Evolutionary conservation across 2,888 invertebrate genomes (phyloP).

Genomic region (Micoletzkya japonica): DNA sequence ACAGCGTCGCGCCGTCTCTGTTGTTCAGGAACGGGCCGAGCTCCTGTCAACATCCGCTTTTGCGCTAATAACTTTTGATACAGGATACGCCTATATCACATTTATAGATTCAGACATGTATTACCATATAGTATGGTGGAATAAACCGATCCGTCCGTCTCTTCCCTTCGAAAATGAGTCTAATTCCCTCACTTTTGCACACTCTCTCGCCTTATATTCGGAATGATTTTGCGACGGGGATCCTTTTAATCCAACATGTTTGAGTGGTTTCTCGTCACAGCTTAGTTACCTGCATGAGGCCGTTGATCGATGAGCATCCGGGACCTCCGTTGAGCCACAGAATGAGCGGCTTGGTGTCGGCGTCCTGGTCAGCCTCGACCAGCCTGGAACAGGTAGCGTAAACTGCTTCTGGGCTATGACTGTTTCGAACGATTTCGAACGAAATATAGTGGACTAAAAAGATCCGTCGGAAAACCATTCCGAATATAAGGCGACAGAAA

Average conservation of each 20-base stretch:
- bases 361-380: constrained; percentile 9
- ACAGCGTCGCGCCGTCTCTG: constrained; percentile 37
- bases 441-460: too few species aligned
- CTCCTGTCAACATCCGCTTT: constrained; percentile 65
- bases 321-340: constrained; percentile 55
- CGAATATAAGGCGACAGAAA: too few species aligned
- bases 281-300: constrained; percentile 25
- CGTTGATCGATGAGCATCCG: constrained; percentile 44
- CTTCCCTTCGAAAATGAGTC: too few species aligned
- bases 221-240: background rate
- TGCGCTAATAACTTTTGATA: background rate
- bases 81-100: background rate
- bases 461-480: too few species aligned
- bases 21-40: constrained; percentile 64
- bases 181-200: too few species aligned
- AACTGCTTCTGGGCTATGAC: constrained; percentile 35
- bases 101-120: background rate
- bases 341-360: constrained; percentile 47
- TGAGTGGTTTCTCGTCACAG: too few species aligned
- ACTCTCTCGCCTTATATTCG: too few species aligned
- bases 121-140: too few species aligned
- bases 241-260: too few species aligned
- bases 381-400: background rate
- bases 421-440: constrained; percentile 62
- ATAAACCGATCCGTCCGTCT: too few species aligned